Base-by-base conservation (phyloP, 2,888 invertebrate species). In the Aplocera efformata region DNA sequence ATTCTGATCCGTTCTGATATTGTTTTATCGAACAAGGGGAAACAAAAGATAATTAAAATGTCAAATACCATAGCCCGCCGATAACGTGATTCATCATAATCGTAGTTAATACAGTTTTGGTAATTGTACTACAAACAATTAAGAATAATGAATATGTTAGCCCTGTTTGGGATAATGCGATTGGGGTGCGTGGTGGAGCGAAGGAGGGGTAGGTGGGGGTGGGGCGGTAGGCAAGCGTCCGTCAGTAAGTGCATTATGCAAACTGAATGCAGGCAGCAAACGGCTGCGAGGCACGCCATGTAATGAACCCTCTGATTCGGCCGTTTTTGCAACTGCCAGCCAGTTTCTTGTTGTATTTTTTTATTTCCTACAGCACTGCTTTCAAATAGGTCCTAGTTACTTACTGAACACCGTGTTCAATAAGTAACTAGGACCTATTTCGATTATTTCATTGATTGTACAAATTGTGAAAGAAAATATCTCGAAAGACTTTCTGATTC, bases 81-180 rank as follows among this genome's bases (percentile, higher is more conserved):
- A 63, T 65, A 58, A 63, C 58, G 62, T 64, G 62, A 67, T 69
- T 72, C 60, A 66, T 66, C 63, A 67, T 60, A 63, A 66, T 61
- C 40, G 48, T 48, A 54, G 55, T 63, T 64, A 61, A 68, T 64
- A 61, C 56, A 58, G 60, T 68, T 71, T 66, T 61, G 65, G 54
- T 58, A 62, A 67, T 60, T 62, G 60, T 56, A 65, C 58, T 58
- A 59, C 63, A 67, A 63, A 69, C 67, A 72, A 73, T 72, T 69
- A 72, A 64, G 60, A 58, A 63, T 72, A 71, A 75, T 74, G 67
- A 69, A 67, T 70, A 63, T 65, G 65, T 67, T 68, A 67, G 54
- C 55, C 50, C 48, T 62, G 56, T 65, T 64, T 56, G 56, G 40
- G 55, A 53, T 68, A 67, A 67, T 70, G 60, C 53, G 61, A 72